These are phyloP conservation scores for Ornithoptera priamus DNA, from an alignment of 2,888 invertebrate genomes.

Conservation along the genomic window DNA sequence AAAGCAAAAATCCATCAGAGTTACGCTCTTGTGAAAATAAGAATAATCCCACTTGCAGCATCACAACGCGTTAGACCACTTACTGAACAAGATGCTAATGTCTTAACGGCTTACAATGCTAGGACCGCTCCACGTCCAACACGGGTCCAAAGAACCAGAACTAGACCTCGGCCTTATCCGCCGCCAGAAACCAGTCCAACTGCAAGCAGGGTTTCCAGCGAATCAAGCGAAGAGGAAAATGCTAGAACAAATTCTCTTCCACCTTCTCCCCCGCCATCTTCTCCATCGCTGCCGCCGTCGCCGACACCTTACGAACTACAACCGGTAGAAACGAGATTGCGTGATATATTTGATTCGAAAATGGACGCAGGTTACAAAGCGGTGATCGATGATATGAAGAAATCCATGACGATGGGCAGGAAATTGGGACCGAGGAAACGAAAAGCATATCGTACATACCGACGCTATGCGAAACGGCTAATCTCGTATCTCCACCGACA, in stretches of 20 bases:
- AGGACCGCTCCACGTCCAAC: conserved; percentile 71
- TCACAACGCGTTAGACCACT: conserved; percentile 70
- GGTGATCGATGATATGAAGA: conserved; percentile 78
- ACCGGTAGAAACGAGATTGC: conserved; percentile 68
- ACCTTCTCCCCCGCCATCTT: conserved; percentile 70
- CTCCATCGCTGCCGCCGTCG: conserved; percentile 69
- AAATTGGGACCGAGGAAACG: conserved; percentile 70
- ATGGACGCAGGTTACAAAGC: conserved; percentile 78
- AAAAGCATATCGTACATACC: conserved; percentile 72
- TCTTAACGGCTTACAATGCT: conserved; percentile 75
- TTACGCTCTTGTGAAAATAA: conserved; percentile 72
- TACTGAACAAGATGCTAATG: conserved; percentile 76
- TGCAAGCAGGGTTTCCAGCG: conserved; percentile 67
- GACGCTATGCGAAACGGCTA: conserved; percentile 72
- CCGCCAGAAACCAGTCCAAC: conserved; percentile 55
- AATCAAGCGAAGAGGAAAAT: conserved; percentile 75
- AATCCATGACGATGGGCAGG: conserved; percentile 76
- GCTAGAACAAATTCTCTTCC: conserved; percentile 61
- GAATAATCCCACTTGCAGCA: conserved; percentile 74
- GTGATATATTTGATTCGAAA: conserved; percentile 75
- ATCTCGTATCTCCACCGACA: conserved; percentile 73
- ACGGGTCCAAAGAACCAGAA: conserved; percentile 60
- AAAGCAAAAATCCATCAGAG: conserved; percentile 75
- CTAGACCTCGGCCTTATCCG: conserved; percentile 64
- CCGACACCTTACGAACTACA: conserved; percentile 72